Percentiles rank a stretch among this genome's conserved stretches.
phyloP scores from a whole-genome alignment of 2,888 invertebrate species.

The Ochlodes sylvanus region DNA sequence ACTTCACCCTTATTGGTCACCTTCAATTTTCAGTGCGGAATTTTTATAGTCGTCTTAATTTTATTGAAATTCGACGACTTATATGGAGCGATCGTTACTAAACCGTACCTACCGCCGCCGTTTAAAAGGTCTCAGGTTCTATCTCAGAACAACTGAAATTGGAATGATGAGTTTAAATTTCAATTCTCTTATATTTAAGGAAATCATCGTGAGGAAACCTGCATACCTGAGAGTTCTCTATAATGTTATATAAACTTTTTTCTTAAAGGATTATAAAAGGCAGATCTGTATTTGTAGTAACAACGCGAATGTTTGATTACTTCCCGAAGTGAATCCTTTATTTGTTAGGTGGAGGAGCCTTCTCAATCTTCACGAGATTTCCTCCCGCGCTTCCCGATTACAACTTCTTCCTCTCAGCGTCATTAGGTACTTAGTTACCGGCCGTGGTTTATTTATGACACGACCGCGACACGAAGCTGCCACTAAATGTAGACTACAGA shows the following conservation, averaged over 20 bases:
- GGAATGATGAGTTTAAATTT: too few relatives aligned
- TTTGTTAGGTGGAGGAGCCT: constrained; percentile 30
- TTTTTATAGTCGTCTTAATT: not conserved
- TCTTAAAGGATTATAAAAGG: not conserved
- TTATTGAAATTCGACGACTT: not conserved
- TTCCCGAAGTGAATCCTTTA: constrained; percentile 34
- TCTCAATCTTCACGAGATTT: constrained; percentile 38
- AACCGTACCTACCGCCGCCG: too few relatives aligned
- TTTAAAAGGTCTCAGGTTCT: too few relatives aligned
- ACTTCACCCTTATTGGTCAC: not conserved
- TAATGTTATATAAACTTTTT: not conserved
- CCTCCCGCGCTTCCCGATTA: constrained; percentile 38
- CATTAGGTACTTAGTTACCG: constrained; percentile 39
- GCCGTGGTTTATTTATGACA: constrained; percentile 36
- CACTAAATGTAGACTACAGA: constrained; percentile 21
- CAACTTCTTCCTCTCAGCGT: constrained; percentile 38
- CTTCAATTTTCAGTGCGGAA: not conserved
- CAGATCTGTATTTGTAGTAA: not conserved
- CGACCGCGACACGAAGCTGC: constrained; percentile 34
- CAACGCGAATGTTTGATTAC: constrained; percentile 22
- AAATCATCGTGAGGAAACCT: too few relatives aligned
- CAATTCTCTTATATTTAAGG: too few relatives aligned
- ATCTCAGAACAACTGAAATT: too few relatives aligned
- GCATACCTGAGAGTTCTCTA: too few relatives aligned
- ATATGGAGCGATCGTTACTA: too few relatives aligned